Percentiles rank a stretch among this genome's conserved stretches.
phyloP scores from a whole-genome alignment of 92 coral and sea anemone species.

The Paramuricea clavata region DNA sequence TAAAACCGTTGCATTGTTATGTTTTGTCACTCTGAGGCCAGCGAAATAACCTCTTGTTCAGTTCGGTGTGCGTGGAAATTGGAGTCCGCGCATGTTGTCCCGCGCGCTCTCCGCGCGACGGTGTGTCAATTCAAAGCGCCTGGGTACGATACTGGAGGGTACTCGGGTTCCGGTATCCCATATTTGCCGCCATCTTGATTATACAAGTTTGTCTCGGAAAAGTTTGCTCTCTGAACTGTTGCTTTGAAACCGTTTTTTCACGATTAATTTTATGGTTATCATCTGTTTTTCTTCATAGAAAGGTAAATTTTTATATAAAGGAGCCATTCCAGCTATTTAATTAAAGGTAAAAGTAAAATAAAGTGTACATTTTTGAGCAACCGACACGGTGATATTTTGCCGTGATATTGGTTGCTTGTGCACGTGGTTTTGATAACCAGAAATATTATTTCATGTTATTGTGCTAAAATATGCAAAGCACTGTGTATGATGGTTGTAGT shows the following conservation, averaged over 20 bases:
- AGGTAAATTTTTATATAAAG: background rate
- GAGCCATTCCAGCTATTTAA: background rate
- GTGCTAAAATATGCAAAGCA: background rate
- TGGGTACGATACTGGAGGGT: too few species aligned
- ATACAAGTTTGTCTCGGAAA: background rate
- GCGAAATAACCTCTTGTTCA: too few species aligned
- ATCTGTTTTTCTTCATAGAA: background rate
- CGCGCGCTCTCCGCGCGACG: too few species aligned
- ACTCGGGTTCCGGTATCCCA: background rate
- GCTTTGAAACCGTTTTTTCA: background rate
- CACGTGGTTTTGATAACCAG: constrained; percentile 11
- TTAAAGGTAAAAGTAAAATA: background rate
- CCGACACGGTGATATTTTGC: background rate
- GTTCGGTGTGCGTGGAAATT: too few species aligned
- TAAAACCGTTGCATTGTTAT: too few species aligned
- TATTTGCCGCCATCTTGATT: background rate
- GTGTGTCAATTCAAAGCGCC: too few species aligned
- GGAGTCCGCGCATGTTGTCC: too few species aligned
- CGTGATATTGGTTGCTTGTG: background rate
- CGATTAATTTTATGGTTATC: background rate
- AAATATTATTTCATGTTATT: too few species aligned
- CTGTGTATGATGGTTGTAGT: background rate
- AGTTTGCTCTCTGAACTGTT: background rate
- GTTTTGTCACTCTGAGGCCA: too few species aligned
- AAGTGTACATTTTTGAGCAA: background rate